Conservation (phyloP, 2,113 vertebrate species). For the Mohoua ochrocephala region DNA sequence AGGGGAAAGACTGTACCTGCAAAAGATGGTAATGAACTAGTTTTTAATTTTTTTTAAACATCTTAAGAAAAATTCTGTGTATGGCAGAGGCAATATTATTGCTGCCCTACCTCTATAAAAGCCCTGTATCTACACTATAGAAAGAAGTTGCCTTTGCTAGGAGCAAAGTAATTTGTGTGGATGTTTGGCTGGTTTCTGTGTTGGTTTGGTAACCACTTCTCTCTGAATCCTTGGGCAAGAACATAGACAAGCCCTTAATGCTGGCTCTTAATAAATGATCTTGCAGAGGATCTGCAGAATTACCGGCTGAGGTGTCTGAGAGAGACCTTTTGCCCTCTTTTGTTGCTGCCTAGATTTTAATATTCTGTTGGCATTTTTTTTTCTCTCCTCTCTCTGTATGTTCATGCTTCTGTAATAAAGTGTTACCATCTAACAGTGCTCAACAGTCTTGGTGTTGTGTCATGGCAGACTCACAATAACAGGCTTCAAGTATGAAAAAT, state of each 20-base stretch:
- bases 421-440: neutral
- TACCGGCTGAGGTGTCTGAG: neutral
- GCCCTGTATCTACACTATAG: neutral
- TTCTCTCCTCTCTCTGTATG: neutral
- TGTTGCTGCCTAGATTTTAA: neutral
- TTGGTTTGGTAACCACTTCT: neutral
- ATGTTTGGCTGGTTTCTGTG: neutral
- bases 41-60: neutral
- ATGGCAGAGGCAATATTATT: neutral
- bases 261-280: neutral
- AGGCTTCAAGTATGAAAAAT: neutral
- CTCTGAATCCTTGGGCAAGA: neutral
- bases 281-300: neutral
- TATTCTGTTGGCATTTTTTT: neutral
- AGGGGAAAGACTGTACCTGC: constrained; percentile 38
- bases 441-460: neutral
- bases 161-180: neutral
- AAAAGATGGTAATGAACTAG: constrained; percentile 66
- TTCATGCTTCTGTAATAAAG: neutral
- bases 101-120: neutral
- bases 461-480: neutral
- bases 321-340: neutral
- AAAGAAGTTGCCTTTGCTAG: neutral
- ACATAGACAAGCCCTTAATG: neutral
- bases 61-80: neutral